phyloP scores from a whole-genome alignment of 1,140 invertebrate species.

The Whitmania pigra region DNA sequence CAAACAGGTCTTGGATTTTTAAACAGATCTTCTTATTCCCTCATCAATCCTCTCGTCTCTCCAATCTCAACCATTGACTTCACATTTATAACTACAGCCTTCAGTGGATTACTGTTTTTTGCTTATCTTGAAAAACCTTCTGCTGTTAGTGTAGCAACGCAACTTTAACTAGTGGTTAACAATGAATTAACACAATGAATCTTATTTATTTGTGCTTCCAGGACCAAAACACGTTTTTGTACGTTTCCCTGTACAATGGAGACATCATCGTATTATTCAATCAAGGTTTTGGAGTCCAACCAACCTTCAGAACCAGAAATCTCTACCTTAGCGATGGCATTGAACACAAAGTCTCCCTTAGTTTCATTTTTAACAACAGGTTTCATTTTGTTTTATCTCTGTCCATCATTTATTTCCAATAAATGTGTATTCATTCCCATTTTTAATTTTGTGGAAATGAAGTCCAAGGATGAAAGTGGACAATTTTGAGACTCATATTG shows the following conservation, averaged over 20 bases:
- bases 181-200: not conserved
- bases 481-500: slow-evolving; percentile 14
- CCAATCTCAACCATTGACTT: slow-evolving; percentile 18
- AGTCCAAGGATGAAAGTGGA: slow-evolving; percentile 22
- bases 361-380: slow-evolving; percentile 22
- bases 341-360: slow-evolving; percentile 16
- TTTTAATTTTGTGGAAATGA: not conserved
- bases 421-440: not conserved
- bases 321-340: slow-evolving; percentile 18
- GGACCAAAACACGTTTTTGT: slow-evolving; percentile 14
- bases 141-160: not conserved
- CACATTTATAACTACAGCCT: slow-evolving; percentile 20
- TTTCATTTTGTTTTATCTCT: not conserved
- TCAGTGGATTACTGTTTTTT: slow-evolving; percentile 18
- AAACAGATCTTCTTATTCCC: slow-evolving; percentile 1
- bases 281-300: slow-evolving; percentile 19
- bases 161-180: not conserved
- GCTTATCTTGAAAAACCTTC: slow-evolving; percentile 4
- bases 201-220: not conserved
- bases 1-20: slow-evolving; percentile 19
- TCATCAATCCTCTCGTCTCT: not conserved
- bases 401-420: not conserved
- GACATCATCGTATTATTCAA: slow-evolving; percentile 23
- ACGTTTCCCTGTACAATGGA: slow-evolving; percentile 23
- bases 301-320: slow-evolving; percentile 12